A percentile compares a stretch with the other conserved stretches of the same genome.
phyloP scores from a whole-genome alignment of 2,888 invertebrate species.

The Pterobdella sp. region DNA sequence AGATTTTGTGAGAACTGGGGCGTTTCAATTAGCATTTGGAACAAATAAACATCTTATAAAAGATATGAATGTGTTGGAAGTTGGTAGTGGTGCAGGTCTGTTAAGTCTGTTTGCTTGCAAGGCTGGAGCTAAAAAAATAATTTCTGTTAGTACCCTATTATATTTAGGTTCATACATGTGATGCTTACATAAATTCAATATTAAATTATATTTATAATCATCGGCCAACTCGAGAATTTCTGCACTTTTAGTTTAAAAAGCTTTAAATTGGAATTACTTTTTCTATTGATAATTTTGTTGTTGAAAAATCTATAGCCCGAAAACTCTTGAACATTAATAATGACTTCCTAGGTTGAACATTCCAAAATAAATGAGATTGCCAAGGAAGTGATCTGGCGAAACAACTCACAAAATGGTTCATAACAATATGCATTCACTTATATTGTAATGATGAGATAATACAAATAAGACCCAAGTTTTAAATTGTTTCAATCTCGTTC shows the following conservation, averaged over 20 bases:
- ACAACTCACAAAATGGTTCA: not conserved
- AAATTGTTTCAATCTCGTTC: too few relatives aligned
- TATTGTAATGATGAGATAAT: too few relatives aligned
- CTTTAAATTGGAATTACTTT: too few relatives aligned
- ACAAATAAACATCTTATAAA: constrained; percentile 4
- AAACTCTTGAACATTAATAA: too few relatives aligned
- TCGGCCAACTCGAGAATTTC: too few relatives aligned
- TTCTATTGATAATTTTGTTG: too few relatives aligned
- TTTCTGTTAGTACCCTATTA: not conserved
- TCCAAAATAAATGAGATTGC: not conserved
- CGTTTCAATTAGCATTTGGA: not conserved
- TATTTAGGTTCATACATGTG: not conserved
- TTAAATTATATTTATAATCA: not conserved
- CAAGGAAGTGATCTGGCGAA: not conserved
- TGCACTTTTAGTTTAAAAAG: too few relatives aligned
- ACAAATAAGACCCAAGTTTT: too few relatives aligned
- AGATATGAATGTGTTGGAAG: not conserved
- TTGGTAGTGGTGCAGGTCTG: constrained; percentile 7
- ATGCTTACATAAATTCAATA: not conserved
- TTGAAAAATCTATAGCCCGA: too few relatives aligned
- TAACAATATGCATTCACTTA: not conserved
- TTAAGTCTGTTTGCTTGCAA: constrained; percentile 10
- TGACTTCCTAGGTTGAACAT: not conserved
- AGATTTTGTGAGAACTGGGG: not conserved
- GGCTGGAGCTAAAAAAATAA: not conserved